Evolutionary conservation across 2,113 vertebrate species (phyloP), one percentile per base, ranked within the genome.

Genomic region (Chitala chitala): DNA sequence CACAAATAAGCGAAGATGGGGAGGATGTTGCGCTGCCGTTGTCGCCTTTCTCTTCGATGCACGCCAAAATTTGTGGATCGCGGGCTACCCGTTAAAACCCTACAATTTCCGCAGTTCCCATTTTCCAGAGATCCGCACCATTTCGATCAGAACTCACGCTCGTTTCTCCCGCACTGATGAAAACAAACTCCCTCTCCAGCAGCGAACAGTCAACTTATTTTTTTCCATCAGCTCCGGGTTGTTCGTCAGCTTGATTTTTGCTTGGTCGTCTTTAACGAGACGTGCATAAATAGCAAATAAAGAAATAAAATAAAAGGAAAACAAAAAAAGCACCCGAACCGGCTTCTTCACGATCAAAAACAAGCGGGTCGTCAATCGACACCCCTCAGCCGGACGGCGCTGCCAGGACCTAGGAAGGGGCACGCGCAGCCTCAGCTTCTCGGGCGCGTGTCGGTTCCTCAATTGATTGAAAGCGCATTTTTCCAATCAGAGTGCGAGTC

Each of bases 121-220:
- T 26, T 56, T 50, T n/a, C 76, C 50, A 76, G 46, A 78, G 79
- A 78, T 76, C 82, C 76, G 76, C 77, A 83, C 83, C 84, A 80
- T 72, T 74, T 51, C 50, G 80, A 82, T 78, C 71, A 76, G 65
- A 74, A 33, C 70, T 79, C 48, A 75, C 77, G 61, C 55, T 77
- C 80, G 72, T 78, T 71, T 66, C 83, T 58, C 80, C 69, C 75
- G 71, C 78, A 77, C 81, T 50, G 48, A 76, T 73, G 50, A 70
- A 78, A 79, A 78, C 69, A 72, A 77, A 82, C 77, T 78, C 78
- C 56, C 33, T 76, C 77, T 33, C 59, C 75, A 70, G 73, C 64
- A 75, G 76, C 70, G 55, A 58, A 4, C 63, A 77, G 68, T 74
- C 78, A 84, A 86, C 84, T 87, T 87, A 56, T 82, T 80, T 78